Evolutionary conservation across 2,113 vertebrate genomes (phyloP), one percentile per base, ranked within the genome.

Genomic region (Mellivora capensis): DNA sequence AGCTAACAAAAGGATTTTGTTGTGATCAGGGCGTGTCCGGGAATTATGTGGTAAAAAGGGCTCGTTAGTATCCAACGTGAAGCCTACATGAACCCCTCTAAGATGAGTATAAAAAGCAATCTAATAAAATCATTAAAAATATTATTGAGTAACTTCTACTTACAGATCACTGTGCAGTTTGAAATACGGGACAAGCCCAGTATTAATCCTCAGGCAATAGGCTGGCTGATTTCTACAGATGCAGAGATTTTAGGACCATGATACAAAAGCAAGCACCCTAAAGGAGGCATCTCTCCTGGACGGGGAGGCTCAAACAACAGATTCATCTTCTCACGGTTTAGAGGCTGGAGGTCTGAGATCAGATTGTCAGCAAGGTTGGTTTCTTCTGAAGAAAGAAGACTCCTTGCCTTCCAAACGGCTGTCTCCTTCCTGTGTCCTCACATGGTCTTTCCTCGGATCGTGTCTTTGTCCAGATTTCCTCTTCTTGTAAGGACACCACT

Each of bases 31-130:
- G 79, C 71, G 80, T 71, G 79, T 3, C n/a, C 31, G 2, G 31
- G 37, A 83, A 61, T 90, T 69, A 95, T 31, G n/a, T 74, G 64
- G 9, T 62, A 91, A 94, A 97, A 31, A 25, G 57, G 72, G 15
- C 47, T 94, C 82, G 44, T 86, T 23, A 89, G 49, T 72, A 90
- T 74, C 87, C 92, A 95, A 87, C 44, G 74, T 39, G 61, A 95
- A 64, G 87, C 76, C 31, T 71, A 23, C 81, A 80, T 54, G 83
- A 94, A 14, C 17, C 77, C 82, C 71, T 91, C 47, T 29, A 96
- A 95, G 64, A 10, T 91, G 90, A 96, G 23, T 27, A 0, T 91
- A 59, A 74, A 76, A 52, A 76, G 25, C 23, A 67, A 42, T 81
- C 37, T 37, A 82, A 81, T 90, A 89, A 84, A 93, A 67, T 27